Base-by-base conservation (phyloP, 2,888 invertebrate species). In the Dynastes grantii region DNA sequence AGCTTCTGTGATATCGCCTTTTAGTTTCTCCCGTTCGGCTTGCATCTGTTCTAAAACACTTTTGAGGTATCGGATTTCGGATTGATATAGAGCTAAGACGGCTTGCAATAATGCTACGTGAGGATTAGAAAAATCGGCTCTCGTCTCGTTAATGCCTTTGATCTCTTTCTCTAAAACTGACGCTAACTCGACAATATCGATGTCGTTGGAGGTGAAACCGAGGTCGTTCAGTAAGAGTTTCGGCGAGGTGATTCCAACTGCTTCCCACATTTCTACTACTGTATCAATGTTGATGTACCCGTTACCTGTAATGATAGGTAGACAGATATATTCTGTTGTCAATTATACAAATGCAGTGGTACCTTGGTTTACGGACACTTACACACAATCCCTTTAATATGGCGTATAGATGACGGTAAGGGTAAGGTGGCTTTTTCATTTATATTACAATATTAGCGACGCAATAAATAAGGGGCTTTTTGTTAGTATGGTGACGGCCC, bases 1-100 rank as follows among this genome's bases (percentile, higher is more conserved):
- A 0, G 97, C 96, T 86, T 96, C 96, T 27, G 91, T 90, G 22
- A 97, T 92, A 85, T 97, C 96, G 11, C 91, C 89, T 80, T 94
- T 93, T 55, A 97, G 88, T 87, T 97, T 97, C 83, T 95, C 94
- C 76, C 96, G 92, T 87, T 97, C 97, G 45, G 92, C 92, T 70
- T 91, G 90, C 83, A 94, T 89, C 83, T 95, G 94, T 78, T 94
- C 94, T 84, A 93, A 86, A 61, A 90, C 88, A 83, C 89, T 91
- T 85, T 91, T 92, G 55, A 94, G 86, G 82, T 90, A 90, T 32
- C 90, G 89, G n/a, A 93, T 90, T 85, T 95, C 94, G 16, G 93
- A 90, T 77, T 94, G 92, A 84, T 93, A 92, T 5, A 95, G 88
- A 8, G 92, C 91, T 40, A 95, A 89, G 75, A 93, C 92, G 0